Conservation (phyloP, 2,888 invertebrate genomes). For the Calliopum simillimum region DNA sequence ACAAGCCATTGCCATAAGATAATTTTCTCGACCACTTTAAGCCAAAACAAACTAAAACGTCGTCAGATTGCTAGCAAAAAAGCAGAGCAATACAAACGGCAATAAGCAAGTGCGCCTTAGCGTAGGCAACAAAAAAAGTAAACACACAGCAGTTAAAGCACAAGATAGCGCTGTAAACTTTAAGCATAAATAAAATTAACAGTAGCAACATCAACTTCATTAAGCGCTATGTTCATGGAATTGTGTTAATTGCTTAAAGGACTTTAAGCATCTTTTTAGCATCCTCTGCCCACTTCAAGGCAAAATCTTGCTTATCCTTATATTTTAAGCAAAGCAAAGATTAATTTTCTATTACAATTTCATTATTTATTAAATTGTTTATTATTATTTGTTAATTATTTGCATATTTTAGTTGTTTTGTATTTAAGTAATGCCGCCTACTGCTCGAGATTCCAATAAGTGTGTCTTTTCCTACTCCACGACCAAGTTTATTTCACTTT, state of each 20-base stretch:
- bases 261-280: neutral
- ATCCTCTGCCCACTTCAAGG: neutral
- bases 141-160: too few species aligned
- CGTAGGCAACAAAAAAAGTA: neutral
- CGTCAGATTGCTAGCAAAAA: slow-evolving; percentile 12
- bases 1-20: slow-evolving; percentile 12
- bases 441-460: neutral
- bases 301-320: slow-evolving; percentile 13
- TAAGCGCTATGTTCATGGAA: neutral
- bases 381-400: neutral
- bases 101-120: neutral
- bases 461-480: neutral
- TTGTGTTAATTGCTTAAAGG: slow-evolving; percentile 16
- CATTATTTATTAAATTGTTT: neutral
- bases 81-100: neutral
- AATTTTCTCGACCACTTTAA: neutral
- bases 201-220: neutral
- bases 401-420: slow-evolving; percentile 1
- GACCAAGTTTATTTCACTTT: neutral
- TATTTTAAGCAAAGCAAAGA: neutral
- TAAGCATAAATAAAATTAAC: too few species aligned
- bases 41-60: neutral
- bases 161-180: too few species aligned
- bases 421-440: too few species aligned
- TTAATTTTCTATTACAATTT: slow-evolving; percentile 1